phyloP scores from a whole-genome alignment of 2,888 invertebrate species.

The Rhagonycha fulva region DNA sequence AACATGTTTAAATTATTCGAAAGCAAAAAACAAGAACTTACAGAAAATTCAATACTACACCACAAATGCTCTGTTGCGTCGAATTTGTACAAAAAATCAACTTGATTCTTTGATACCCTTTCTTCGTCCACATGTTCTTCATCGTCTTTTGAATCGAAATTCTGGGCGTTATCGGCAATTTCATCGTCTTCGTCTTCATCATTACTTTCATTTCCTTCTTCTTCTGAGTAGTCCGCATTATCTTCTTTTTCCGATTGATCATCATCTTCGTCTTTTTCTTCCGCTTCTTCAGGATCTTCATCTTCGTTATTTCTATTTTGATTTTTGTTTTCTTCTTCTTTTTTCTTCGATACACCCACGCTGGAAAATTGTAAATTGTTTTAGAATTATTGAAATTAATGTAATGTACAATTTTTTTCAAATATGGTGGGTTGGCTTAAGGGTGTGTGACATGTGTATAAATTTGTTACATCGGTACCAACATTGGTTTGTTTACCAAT shows the following conservation, averaged over 20 bases:
- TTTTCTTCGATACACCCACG: conserved; percentile 55
- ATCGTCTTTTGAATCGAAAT: neutral
- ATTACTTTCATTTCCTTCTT: conserved; percentile 49
- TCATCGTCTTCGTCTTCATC: conserved; percentile 51
- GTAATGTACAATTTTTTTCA: no score
- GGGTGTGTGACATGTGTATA: no score
- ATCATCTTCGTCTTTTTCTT: conserved; percentile 71
- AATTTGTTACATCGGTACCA: no score
- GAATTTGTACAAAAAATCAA: conserved; percentile 65
- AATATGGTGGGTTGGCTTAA: no score
- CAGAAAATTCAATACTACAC: conserved; percentile 81
- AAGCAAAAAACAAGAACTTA: conserved; percentile 52
- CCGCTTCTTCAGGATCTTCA: conserved; percentile 9
- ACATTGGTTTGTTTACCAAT: no score
- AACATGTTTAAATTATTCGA: neutral
- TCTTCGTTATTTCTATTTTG: conserved; percentile 51
- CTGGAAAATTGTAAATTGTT: neutral
- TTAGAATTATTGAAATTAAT: no score
- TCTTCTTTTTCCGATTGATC: conserved; percentile 44
- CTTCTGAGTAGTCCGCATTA: conserved; percentile 37
- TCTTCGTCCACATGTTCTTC: conserved; percentile 71
- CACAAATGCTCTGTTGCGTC: conserved; percentile 78
- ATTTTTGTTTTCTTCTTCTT: conserved; percentile 6
- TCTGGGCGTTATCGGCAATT: conserved; percentile 4
- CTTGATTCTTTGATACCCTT: conserved; percentile 46